A percentile compares a stretch with the other conserved stretches of the same genome.
Conservation (phyloP, 2,888 invertebrate genomes). For the Bhutanitis thaidina region DNA sequence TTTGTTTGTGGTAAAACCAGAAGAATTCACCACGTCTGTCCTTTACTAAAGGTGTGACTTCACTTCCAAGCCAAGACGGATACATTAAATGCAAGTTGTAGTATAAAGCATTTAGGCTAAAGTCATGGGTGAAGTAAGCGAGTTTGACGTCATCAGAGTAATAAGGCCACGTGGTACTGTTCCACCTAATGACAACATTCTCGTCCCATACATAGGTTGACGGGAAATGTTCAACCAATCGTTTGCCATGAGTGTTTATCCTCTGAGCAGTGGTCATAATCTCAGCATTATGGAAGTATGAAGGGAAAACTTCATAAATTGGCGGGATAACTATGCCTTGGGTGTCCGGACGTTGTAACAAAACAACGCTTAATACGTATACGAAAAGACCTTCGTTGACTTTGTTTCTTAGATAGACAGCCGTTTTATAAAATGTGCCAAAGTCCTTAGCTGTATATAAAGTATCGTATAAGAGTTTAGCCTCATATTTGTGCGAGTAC, state of each 20-base stretch:
- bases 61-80: constrained; percentile 82
- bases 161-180: constrained; percentile 80
- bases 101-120: constrained; percentile 83
- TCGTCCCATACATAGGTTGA: constrained; percentile 58
- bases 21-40: constrained; percentile 83
- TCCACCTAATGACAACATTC: constrained; percentile 80
- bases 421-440: constrained; percentile 84
- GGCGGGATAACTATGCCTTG: constrained; percentile 84
- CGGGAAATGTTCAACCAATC: constrained; percentile 47
- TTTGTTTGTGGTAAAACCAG: constrained; percentile 83
- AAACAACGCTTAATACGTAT: constrained; percentile 81
- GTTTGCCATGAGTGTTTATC: constrained; percentile 67
- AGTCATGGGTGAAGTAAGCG: constrained; percentile 86
- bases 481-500: constrained; percentile 80
- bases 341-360: constrained; percentile 82
- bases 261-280: constrained; percentile 83
- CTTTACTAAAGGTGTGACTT: constrained; percentile 69
- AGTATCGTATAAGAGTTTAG: constrained; percentile 82
- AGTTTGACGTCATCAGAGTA: constrained; percentile 76
- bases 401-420: constrained; percentile 83
- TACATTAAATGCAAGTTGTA: constrained; percentile 81
- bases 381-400: constrained; percentile 86
- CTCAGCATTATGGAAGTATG: constrained; percentile 84
- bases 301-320: constrained; percentile 86
- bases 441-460: constrained; percentile 86